A percentile compares a stretch with the other conserved stretches of the same genome.
Conservation (phyloP, 1,140 invertebrate genomes). For the Bacillus rossius region DNA sequence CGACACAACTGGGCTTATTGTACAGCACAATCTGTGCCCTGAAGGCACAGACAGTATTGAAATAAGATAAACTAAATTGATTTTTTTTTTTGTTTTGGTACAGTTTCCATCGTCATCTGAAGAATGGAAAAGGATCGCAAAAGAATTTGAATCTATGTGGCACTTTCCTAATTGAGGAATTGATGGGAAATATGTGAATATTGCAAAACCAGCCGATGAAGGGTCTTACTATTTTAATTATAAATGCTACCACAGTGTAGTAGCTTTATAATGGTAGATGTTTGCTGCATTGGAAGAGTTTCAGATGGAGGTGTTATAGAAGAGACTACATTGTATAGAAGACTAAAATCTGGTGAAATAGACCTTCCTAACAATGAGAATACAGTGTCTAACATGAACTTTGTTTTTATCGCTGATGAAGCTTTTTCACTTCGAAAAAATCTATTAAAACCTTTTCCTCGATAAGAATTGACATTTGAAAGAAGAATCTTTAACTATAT, state of each 20-base stretch:
- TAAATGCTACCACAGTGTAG: constrained; percentile 33
- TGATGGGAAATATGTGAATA: constrained; percentile 41
- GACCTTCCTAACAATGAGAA: neutral
- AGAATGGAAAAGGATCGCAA: constrained; percentile 20
- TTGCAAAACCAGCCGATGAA: constrained; percentile 26
- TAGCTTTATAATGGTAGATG: constrained; percentile 37
- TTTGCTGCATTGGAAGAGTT: constrained; percentile 21
- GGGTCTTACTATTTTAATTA: constrained; percentile 38
- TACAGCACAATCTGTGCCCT: too few relatives aligned
- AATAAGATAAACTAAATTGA: too few relatives aligned
- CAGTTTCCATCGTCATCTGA: neutral
- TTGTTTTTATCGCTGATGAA: constrained; percentile 29
- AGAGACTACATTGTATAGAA: neutral
- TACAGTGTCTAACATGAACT: constrained; percentile 13
- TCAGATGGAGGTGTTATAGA: neutral
- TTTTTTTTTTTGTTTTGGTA: neutral
- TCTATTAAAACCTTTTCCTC: constrained; percentile 25
- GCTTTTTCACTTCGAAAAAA: constrained; percentile 21
- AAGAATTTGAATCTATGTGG: constrained; percentile 28
- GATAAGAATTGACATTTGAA: constrained; percentile 6
- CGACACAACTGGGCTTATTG: too few relatives aligned
- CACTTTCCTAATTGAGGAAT: constrained; percentile 37
- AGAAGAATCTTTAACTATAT: neutral
- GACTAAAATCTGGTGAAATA: neutral
- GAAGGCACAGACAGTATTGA: too few relatives aligned